These are phyloP conservation scores for Allophyes oxyacanthae DNA, from an alignment of 2,888 invertebrate species.

Conservation along the genomic window DNA sequence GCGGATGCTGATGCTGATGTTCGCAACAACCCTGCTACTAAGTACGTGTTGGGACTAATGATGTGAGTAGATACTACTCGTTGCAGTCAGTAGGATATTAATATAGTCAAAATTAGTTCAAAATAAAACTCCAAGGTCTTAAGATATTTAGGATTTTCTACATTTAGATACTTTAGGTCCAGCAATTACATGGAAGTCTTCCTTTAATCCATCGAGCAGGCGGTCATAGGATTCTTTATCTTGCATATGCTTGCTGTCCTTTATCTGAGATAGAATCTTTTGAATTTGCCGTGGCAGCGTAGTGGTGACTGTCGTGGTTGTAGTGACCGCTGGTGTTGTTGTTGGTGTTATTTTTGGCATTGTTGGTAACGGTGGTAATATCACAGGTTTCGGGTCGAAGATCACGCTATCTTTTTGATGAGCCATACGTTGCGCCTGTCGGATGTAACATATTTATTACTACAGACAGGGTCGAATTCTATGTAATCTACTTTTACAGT, in stretches of 20 bases:
- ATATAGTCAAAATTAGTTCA: too few species aligned
- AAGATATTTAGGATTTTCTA: neutral
- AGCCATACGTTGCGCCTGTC: slow-evolving; percentile 36
- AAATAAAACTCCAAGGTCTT: slow-evolving; percentile 30
- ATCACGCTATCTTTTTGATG: slow-evolving; percentile 23
- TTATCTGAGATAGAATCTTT: slow-evolving; percentile 25
- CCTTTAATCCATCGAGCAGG: slow-evolving; percentile 10
- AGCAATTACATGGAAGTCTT: slow-evolving; percentile 8
- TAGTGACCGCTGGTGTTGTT: neutral
- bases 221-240: slow-evolving; percentile 2
- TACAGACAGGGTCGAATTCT: neutral
- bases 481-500: too few species aligned
- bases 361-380: slow-evolving; percentile 23
- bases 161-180: neutral
- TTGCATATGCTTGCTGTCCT: slow-evolving; percentile 3
- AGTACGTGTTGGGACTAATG: too few species aligned
- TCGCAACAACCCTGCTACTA: too few species aligned
- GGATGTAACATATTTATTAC: slow-evolving; percentile 29
- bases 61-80: too few species aligned
- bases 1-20: too few species aligned
- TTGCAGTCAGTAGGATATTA: too few species aligned
- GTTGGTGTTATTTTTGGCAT: too few species aligned
- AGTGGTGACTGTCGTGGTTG: neutral
- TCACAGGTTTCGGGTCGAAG: neutral
- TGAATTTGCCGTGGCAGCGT: slow-evolving; percentile 20